phyloP scores from a whole-genome alignment of 2,113 vertebrate genomes.

The Mormyrus iriodes region DNA sequence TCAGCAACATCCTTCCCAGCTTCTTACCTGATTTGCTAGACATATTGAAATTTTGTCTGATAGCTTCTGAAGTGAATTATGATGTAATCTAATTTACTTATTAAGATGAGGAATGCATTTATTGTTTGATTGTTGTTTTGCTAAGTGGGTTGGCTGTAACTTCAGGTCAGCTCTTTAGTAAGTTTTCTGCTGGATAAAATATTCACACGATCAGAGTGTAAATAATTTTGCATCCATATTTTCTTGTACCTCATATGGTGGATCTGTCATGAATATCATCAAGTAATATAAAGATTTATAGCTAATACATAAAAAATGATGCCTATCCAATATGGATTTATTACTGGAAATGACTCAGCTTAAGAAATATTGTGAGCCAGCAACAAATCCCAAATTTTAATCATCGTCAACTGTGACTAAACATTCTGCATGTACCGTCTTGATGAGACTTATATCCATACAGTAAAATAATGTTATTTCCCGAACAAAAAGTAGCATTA shows the following conservation, averaged over 20 bases:
- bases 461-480: neutral
- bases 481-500: neutral
- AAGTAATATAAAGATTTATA: neutral
- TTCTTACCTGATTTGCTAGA: neutral
- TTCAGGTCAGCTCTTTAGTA: neutral
- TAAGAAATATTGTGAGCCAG: neutral
- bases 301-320: slow-evolving; percentile 2
- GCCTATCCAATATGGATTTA: neutral
- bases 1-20: neutral
- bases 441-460: neutral
- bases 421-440: neutral
- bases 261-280: neutral
- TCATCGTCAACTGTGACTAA: neutral
- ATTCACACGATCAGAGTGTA: neutral
- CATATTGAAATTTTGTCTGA: neutral
- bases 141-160: neutral
- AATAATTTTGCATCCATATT: neutral
- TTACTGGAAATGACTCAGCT: neutral
- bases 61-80: neutral
- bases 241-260: neutral
- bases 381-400: neutral
- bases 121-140: neutral
- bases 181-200: neutral
- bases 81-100: neutral
- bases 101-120: neutral